Evolutionary conservation across 1,140 invertebrate genomes (phyloP), one percentile per base, ranked within the genome.

Genomic region (Maconellicoccus hirsutus): DNA sequence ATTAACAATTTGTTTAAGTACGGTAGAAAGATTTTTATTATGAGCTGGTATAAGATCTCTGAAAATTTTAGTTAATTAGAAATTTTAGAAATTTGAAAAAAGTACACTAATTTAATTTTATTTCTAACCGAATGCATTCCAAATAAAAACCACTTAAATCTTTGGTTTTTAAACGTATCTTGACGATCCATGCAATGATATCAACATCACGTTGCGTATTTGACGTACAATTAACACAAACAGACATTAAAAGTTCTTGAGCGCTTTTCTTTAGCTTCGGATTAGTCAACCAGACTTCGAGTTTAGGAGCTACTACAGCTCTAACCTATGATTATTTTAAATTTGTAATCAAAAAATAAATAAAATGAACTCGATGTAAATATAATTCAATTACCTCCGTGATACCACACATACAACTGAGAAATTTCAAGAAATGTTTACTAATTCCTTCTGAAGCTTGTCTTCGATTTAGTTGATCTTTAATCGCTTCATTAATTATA

Each of bases 281-380:
- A 81, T 96, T 97, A 77, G 96, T 94, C 26, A 98, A 81, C 95
- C 95, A 98, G 72, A 90, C 86, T 79, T 98, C 96, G 0, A 98
- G 80, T 23, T 90, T 86, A 14, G 89, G 87, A 8, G 90, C 87
- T 8, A 91, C 89, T 61, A 93, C 85, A 69, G 89, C 84, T 26
- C 95, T 84, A 59, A 96, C 88, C 81, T 84, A 63, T 42, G 74
- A 75, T 71, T 70, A 66, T 39, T 16, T n/a, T 38, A 71, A 70
- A n/a, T 22, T 12, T 29, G n/a, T 1, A 38, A 59, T 4, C 1
- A n/a, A 6, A 72, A 38, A 70, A 69, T 16, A 21, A 7, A 71
- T 12, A 70, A 7, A 71, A 25, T n/a, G n/a, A n/a, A n/a, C n/a
- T n/a, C n/a, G n/a, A n/a, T n/a, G n/a, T 16, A 16, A 52, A 69